These are phyloP conservation scores for Parazoanthus atlanticus DNA, from an alignment of 92 coral and sea anemone species.

Conservation along the genomic window DNA sequence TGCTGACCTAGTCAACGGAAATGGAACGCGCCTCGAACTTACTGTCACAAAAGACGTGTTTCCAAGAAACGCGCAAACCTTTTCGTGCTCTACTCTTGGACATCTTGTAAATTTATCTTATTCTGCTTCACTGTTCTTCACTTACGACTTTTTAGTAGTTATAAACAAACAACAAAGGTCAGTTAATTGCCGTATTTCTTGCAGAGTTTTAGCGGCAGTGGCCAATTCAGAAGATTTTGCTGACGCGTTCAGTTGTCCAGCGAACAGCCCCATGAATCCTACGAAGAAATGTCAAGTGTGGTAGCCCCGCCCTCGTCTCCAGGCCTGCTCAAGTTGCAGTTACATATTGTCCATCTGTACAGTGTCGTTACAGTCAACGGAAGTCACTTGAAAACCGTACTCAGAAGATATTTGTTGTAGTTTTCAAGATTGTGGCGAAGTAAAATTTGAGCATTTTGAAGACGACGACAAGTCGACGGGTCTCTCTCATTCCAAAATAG, in stretches of 20 bases:
- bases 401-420: too few species aligned
- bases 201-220: conserved; percentile 89
- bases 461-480: too few species aligned
- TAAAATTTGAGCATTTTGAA: too few species aligned
- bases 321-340: background rate
- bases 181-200: background rate
- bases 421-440: too few species aligned
- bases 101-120: too few species aligned
- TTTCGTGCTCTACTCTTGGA: background rate
- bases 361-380: too few species aligned
- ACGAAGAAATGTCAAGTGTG: conserved; percentile 83
- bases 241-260: conserved; percentile 85
- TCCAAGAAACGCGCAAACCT: too few species aligned
- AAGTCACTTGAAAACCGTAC: too few species aligned
- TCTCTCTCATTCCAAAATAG: too few species aligned
- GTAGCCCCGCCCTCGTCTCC: conserved; percentile 45
- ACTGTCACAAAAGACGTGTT: too few species aligned
- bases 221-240: conserved; percentile 90
- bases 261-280: conserved; percentile 89
- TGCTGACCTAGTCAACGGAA: too few species aligned
- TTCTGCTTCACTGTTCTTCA: background rate
- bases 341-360: background rate
- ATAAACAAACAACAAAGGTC: background rate
- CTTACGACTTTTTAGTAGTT: background rate
- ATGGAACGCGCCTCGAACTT: too few species aligned